Base-by-base conservation (phyloP, 2,113 vertebrate species). In the Antechinus flavipes region DNA sequence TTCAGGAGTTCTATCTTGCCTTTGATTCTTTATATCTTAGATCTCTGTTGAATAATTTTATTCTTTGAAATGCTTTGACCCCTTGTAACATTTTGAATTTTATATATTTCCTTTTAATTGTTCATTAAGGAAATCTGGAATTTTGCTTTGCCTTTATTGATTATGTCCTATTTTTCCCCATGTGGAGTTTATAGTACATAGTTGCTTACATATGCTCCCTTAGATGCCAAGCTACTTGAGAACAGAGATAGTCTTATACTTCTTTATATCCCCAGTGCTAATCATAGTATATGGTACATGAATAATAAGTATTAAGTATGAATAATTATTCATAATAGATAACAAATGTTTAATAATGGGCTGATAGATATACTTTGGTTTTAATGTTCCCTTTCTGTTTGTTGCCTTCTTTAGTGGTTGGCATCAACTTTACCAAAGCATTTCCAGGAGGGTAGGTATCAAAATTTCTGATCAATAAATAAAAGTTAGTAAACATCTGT, bases 201-300 rank as follows among this genome's bases (percentile, higher is more conserved):
- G 30, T 68, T 68, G 30, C 4, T 35, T 68, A 14, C 27, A 68
- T 84, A 16, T 84, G 16, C 16, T n/a, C 19, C n/a, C 42, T 84
- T 84, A n/a, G 90, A 84, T n/a, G 91, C 19, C 25, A 4, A 10
- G 54, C 42, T 95, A 91, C 93, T 61, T 54, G 90, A 94, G 93
- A 76, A 23, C 56, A 52, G 16, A 19, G 61, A 24, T 93, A 68
- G 68, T 52, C 8, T 8, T 9, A 53, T 30, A 54, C 90, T 61
- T 84, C 90, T 94, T 92, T 47, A 91, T 94, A 89, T 90, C 92
- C 49, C 49, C 90, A 92, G n/a, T 92, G 52, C 46, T 30, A 93
- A 95, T 56, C 95, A 97, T 61, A 24, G 56, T 46, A 52, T 49
- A 92, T 24, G 61, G 94, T 56, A 92, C 96, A 54, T 23, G 54